Evolutionary conservation across 2,113 vertebrate genomes (phyloP), one percentile per base, ranked within the genome.

Genomic region (Danionella cerebrum): DNA sequence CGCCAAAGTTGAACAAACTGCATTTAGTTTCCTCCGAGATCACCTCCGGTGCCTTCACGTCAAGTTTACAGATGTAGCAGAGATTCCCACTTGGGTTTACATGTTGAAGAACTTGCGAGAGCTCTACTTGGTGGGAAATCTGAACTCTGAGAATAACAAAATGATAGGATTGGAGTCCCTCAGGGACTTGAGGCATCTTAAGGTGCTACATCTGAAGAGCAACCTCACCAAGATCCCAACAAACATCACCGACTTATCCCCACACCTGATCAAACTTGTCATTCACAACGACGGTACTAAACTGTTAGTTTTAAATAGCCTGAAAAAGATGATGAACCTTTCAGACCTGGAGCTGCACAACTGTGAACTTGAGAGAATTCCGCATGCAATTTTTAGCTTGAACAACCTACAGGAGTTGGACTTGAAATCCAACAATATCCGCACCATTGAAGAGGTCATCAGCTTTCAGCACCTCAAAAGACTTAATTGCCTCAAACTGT

Each of bases 61-160:
- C 75, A 98, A 99, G 78, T 98, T 99, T 88, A 97, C 94, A 1
- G 96, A 98, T 8, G 96, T 99, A 13, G 94, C 91, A 38, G 96
- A 99, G 85, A 98, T 99, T 70, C 95, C 96, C 13, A 91, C 91
- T 19, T 99, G 94, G 96, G 91, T 98, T 5, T 99, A 99, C 78
- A 73, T 98, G 84, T 83, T 98, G 75, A 98, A 93, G 86, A 97
- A 87, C 75, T 87, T 99, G 45, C 90, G 89, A 27, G 96, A 99
- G 78, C 78, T 98, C 51, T 97, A 98, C 79, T 80, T 98, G 71
- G 84, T 97, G 65, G 96, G 96, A 68, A 97, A 97, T 63, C 86
- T 99, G 83, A 98, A 97, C 88, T 96, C 96, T 1, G 96, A 99
- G 84, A 98, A 99, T 75, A 99, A 99, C 83, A 99, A 98, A 82